phyloP scores from a whole-genome alignment of 2,797 vertebrate species.

The Protosalanx chinensis region DNA sequence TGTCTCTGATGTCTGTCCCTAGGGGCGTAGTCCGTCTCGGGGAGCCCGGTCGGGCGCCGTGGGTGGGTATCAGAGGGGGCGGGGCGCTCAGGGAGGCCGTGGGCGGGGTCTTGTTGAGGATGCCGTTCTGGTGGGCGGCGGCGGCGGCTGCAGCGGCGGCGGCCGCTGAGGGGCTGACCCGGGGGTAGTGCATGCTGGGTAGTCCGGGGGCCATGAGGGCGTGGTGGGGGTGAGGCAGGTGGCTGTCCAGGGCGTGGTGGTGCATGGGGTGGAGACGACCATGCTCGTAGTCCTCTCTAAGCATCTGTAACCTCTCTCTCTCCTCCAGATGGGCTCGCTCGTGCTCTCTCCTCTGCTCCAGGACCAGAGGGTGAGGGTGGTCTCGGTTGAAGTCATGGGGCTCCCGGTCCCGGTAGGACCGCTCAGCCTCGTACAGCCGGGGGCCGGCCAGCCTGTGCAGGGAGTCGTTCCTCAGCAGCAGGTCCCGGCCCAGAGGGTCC shows the following conservation, averaged over 20 bases:
- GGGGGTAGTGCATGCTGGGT: constrained; percentile 93
- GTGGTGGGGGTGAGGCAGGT: constrained; percentile 79
- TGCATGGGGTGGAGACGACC: constrained; percentile 75
- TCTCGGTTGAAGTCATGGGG: constrained; percentile 91
- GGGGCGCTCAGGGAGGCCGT: constrained; percentile 93
- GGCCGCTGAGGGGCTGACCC: constrained; percentile 83
- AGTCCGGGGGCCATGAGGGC: constrained; percentile 86
- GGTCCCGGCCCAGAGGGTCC: constrained; percentile 89
- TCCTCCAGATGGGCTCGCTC: constrained; percentile 89
- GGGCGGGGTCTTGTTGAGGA: constrained; percentile 91
- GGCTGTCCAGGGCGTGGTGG: constrained; percentile 79
- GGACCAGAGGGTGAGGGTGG: constrained; percentile 78
- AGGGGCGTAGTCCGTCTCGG: constrained; percentile 95
- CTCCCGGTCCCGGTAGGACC: constrained; percentile 92
- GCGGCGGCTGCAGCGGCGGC: constrained; percentile 51
- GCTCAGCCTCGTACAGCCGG: constrained; percentile 86
- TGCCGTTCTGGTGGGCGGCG: constrained; percentile 84
- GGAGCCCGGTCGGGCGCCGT: constrained; percentile 85
- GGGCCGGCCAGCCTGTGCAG: constrained; percentile 86
- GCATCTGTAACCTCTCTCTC: constrained; percentile 87
- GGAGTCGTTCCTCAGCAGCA: constrained; percentile 87
- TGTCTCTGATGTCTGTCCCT: constrained; percentile 89
- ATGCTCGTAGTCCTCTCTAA: constrained; percentile 92
- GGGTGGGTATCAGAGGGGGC: constrained; percentile 89
- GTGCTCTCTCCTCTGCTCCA: constrained; percentile 89